Conservation (phyloP, 2,888 invertebrate species). For the Brachynemurus nebulosus region DNA sequence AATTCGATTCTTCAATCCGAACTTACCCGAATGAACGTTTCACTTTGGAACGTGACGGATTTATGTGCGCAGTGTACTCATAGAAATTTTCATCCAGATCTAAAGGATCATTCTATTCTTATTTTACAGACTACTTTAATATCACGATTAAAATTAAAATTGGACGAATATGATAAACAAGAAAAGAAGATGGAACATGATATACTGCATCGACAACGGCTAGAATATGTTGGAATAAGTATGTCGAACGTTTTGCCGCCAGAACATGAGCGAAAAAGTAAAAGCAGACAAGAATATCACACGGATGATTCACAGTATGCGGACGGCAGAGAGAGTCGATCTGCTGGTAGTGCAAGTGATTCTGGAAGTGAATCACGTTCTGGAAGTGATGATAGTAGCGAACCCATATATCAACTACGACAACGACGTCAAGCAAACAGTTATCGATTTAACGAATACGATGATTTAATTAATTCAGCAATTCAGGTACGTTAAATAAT, state of each 20-base stretch:
- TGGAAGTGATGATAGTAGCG: conserved; percentile 40
- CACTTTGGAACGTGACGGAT: no score
- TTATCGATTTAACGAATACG: conserved; percentile 84
- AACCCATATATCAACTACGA: conserved; percentile 72
- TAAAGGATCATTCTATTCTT: no score
- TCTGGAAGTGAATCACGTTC: conserved; percentile 20
- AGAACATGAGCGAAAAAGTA: conserved; percentile 17
- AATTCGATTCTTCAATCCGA: no score
- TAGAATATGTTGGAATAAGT: conserved; percentile 63
- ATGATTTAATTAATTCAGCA: conserved; percentile 88
- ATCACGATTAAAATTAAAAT: conserved; percentile 53
- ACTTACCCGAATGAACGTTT: no score
- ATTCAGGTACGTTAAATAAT: conserved; percentile 40
- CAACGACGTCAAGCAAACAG: conserved; percentile 68
- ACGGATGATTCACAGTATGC: conserved; percentile 21
- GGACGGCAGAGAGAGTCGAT: conserved; percentile 28
- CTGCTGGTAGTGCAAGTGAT: conserved; percentile 22
- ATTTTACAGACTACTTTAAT: conserved; percentile 46
- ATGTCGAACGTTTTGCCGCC: conserved; percentile 51
- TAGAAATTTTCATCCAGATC: no score
- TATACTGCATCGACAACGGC: conserved; percentile 48
- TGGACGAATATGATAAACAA: conserved; percentile 63
- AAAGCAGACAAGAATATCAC: conserved; percentile 20
- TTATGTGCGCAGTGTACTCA: no score
- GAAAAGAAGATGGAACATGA: conserved; percentile 52